These are phyloP conservation scores for Masnerella sp. DNA, from an alignment of 2,888 invertebrate species.

Conservation along the genomic window DNA sequence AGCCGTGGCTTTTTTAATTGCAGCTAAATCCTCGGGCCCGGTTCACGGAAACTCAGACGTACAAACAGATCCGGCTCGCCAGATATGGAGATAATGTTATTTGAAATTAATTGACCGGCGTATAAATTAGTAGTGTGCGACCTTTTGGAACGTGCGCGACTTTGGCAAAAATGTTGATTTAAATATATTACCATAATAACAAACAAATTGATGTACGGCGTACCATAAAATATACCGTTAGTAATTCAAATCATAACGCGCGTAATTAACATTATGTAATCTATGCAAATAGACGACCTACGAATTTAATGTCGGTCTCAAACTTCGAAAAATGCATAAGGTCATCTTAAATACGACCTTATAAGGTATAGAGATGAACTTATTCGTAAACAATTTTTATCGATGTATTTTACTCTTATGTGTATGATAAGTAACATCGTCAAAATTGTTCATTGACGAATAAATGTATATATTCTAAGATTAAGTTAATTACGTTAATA, in stretches of 20 bases:
- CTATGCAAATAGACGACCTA: conserved; percentile 4
- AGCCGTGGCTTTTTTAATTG: conserved; percentile 69
- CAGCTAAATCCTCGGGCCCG: not conserved
- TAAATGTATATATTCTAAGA: too few species aligned
- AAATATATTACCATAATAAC: conserved; percentile 39
- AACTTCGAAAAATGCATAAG: too few species aligned
- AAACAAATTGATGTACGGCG: conserved; percentile 33
- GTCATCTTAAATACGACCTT: too few species aligned
- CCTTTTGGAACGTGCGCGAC: conserved; percentile 2
- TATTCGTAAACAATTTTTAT: too few species aligned
- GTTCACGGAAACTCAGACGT: not conserved
- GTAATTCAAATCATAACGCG: conserved; percentile 29
- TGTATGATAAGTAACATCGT: too few species aligned
- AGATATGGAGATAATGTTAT: conserved; percentile 17
- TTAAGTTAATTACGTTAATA: too few species aligned
- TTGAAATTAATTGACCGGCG: not conserved
- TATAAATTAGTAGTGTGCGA: conserved; percentile 22
- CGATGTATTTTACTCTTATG: too few species aligned
- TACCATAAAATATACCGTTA: conserved; percentile 15
- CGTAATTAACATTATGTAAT: conserved; percentile 18
- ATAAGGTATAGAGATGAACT: too few species aligned
- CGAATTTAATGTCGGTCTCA: not conserved
- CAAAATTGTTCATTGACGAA: too few species aligned
- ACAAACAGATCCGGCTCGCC: not conserved
- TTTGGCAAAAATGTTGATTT: conserved; percentile 7